These are phyloP conservation scores for Torymus auratus DNA, from an alignment of 2,888 invertebrate genomes.

Conservation along the genomic window DNA sequence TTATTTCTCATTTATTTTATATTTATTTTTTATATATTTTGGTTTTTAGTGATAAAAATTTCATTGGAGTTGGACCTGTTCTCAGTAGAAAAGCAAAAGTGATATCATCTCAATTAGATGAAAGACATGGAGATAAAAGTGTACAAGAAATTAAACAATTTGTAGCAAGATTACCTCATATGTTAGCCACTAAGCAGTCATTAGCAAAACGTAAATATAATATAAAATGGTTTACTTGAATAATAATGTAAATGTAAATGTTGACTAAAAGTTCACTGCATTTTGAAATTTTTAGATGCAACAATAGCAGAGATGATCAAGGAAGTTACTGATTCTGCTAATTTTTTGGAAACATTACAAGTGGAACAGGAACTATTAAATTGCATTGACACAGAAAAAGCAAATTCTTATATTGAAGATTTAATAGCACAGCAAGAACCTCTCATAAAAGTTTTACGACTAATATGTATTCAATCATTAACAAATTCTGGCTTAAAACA, in stretches of 20 bases:
- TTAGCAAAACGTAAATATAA: slow-evolving; percentile 81
- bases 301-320: slow-evolving; percentile 96
- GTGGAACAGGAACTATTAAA: slow-evolving; percentile 95
- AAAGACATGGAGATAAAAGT: slow-evolving; percentile 89
- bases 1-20: neutral
- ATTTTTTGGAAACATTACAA: slow-evolving; percentile 87
- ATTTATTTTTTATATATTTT: neutral
- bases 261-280: too few relatives aligned
- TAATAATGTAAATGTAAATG: too few relatives aligned
- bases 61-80: slow-evolving; percentile 91
- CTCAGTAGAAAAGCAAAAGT: slow-evolving; percentile 91
- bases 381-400: slow-evolving; percentile 93
- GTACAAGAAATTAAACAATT: slow-evolving; percentile 97
- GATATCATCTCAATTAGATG: slow-evolving; percentile 90
- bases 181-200: slow-evolving; percentile 91
- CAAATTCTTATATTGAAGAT: slow-evolving; percentile 93
- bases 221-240: too few relatives aligned
- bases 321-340: slow-evolving; percentile 86
- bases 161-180: slow-evolving; percentile 91
- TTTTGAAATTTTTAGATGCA: slow-evolving; percentile 81
- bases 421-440: slow-evolving; percentile 91
- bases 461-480: slow-evolving; percentile 95
- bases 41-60: slow-evolving; percentile 88
- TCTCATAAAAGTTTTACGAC: slow-evolving; percentile 88
- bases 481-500: slow-evolving; percentile 95